Evolutionary conservation across 2,888 invertebrate species (phyloP).

Genomic region (Yponomeuta cagnagella): DNA sequence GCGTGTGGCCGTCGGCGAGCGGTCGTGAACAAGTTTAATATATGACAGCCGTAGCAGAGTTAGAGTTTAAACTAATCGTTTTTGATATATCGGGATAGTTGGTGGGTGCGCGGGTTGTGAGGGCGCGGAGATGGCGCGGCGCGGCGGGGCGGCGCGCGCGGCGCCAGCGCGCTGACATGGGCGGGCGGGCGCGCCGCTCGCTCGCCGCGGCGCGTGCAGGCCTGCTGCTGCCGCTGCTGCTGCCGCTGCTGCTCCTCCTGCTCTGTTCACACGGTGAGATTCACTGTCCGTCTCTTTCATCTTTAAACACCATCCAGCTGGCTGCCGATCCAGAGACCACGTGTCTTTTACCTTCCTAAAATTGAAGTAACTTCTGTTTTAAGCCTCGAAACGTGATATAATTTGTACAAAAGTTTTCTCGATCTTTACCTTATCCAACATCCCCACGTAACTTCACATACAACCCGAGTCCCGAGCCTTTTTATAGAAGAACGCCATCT

Average conservation of each 20-base stretch:
- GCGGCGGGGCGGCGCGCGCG: constrained; percentile 25
- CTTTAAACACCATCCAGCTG: background rate
- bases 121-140: constrained; percentile 58
- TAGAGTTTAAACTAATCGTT: constrained; percentile 57
- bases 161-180: constrained; percentile 71
- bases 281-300: background rate
- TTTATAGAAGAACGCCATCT: background rate
- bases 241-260: constrained; percentile 60
- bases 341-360: background rate
- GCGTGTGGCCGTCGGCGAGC: constrained; percentile 55
- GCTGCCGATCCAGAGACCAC: background rate
- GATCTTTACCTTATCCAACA: background rate
- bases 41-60: constrained; percentile 65
- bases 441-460: background rate
- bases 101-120: constrained; percentile 52
- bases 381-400: background rate
- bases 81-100: constrained; percentile 58
- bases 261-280: constrained; percentile 67
- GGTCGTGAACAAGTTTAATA: constrained; percentile 60
- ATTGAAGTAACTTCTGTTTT: background rate
- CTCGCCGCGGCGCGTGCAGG: constrained; percentile 72
- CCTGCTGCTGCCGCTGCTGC: constrained; percentile 63
- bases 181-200: constrained; percentile 71
- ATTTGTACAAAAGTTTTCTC: background rate
- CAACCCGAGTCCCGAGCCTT: background rate